These are phyloP conservation scores for Eupithecia tripunctaria DNA, from an alignment of 2,888 invertebrate genomes.

Conservation along the genomic window DNA sequence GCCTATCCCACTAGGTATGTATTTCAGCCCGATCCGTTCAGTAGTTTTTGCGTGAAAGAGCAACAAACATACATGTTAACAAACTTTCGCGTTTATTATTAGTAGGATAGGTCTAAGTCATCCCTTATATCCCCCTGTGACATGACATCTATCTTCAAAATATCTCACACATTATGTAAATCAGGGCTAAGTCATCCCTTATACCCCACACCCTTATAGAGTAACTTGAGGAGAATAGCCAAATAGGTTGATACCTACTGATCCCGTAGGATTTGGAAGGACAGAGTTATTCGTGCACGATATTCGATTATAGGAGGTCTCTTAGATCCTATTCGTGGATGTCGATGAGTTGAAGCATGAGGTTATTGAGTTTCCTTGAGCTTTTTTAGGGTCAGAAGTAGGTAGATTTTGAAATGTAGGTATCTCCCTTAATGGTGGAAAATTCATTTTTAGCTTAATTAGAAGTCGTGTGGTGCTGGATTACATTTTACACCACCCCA, in stretches of 20 bases:
- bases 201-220: neutral
- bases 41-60: too few species aligned
- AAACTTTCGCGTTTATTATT: too few species aligned
- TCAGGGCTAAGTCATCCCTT: slow-evolving; percentile 7
- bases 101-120: too few species aligned
- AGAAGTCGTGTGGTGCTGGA: too few species aligned
- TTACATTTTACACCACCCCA: too few species aligned
- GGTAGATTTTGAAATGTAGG: neutral
- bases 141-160: slow-evolving; percentile 2
- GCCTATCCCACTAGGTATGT: too few species aligned
- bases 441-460: neutral
- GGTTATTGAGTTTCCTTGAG: neutral
- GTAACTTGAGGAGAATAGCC: slow-evolving; percentile 23
- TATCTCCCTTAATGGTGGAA: neutral
- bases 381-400: neutral
- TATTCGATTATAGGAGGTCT: slow-evolving; percentile 8
- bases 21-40: too few species aligned
- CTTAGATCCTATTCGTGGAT: neutral
- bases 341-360: slow-evolving; percentile 2
- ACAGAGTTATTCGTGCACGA: slow-evolving; percentile 3
- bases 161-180: slow-evolving; percentile 9
- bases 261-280: slow-evolving; percentile 20
- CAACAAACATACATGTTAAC: too few species aligned
- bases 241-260: slow-evolving; percentile 22
- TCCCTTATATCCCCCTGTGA: too few species aligned